These are phyloP conservation scores for Nesometra sesokonis DNA, from an alignment of 35 echinoderm and acorn worm genomes.

Conservation along the genomic window DNA sequence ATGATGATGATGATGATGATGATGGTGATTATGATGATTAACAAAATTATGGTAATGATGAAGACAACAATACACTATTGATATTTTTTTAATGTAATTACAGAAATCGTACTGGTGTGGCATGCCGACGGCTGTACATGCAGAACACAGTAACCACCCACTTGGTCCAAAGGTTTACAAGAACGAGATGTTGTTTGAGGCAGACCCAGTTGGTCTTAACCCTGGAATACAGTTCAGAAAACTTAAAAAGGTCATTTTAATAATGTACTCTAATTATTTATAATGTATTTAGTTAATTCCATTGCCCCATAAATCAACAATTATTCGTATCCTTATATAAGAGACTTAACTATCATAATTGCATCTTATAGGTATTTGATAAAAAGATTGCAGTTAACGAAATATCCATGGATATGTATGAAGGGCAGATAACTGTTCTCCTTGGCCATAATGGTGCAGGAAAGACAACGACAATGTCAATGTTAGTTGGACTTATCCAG, in stretches of 20 bases:
- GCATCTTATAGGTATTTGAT: slow-evolving; percentile 18
- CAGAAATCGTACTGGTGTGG: not conserved
- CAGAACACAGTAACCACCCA: not conserved
- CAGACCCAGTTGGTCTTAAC: slow-evolving; percentile 38
- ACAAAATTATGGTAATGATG: too few relatives aligned
- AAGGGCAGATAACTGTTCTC: slow-evolving; percentile 61
- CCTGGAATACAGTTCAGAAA: slow-evolving; percentile 38
- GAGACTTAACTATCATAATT: not conserved
- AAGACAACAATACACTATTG: too few relatives aligned
- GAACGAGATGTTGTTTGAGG: slow-evolving; percentile 37
- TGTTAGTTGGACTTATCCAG: slow-evolving; percentile 57
- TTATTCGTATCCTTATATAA: too few relatives aligned
- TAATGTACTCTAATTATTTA: too few relatives aligned
- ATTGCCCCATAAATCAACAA: too few relatives aligned
- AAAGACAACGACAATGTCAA: slow-evolving; percentile 82
- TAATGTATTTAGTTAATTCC: too few relatives aligned
- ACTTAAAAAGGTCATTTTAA: slow-evolving; percentile 50
- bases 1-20: too few relatives aligned
- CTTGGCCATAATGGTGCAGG: slow-evolving; percentile 82
- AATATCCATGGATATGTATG: slow-evolving; percentile 62
- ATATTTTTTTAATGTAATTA: not conserved
- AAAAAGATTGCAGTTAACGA: slow-evolving; percentile 50
- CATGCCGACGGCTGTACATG: not conserved
- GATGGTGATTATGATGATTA: too few relatives aligned
- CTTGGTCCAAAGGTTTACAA: not conserved